Evolutionary conservation across 2,113 vertebrate genomes (phyloP).

Genomic region (Tragulus kanchil): DNA sequence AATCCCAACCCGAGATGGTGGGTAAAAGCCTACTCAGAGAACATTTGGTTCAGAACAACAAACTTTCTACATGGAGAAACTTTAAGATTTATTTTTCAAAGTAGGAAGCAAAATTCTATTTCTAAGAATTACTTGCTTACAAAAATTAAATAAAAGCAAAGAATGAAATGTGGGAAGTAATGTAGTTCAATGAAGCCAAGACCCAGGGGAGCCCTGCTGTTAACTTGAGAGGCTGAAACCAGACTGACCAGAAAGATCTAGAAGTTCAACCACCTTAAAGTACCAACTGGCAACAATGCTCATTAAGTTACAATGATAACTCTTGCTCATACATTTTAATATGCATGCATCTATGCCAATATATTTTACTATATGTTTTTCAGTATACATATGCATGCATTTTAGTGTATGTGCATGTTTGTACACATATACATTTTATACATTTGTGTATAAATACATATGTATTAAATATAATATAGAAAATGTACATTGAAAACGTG

Average conservation of each 20-base stretch:
- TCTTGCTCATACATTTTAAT: not conserved
- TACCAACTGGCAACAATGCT: not conserved
- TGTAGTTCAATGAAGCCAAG: not conserved
- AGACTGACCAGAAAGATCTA: not conserved
- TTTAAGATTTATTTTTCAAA: constrained; percentile 41
- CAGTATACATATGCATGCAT: not conserved
- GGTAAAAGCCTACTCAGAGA: constrained; percentile 58
- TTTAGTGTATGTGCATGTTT: not conserved
- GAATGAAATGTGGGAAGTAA: not conserved
- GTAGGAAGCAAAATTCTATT: not conserved
- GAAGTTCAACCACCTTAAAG: not conserved
- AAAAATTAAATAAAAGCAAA: constrained; percentile 38
- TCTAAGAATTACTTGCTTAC: not conserved
- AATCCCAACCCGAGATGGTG: constrained; percentile 27
- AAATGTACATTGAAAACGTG: not conserved
- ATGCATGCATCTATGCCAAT: not conserved
- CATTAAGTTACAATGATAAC: not conserved
- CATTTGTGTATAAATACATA: not conserved
- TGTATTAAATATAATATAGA: not conserved
- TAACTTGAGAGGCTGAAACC: not conserved
- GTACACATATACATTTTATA: not conserved
- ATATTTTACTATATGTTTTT: not conserved
- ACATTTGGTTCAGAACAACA: not conserved
- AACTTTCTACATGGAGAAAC: not conserved
- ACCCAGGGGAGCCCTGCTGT: not conserved